These are phyloP conservation scores for Vanessa atalanta DNA, from an alignment of 1,140 invertebrate species.

Conservation along the genomic window DNA sequence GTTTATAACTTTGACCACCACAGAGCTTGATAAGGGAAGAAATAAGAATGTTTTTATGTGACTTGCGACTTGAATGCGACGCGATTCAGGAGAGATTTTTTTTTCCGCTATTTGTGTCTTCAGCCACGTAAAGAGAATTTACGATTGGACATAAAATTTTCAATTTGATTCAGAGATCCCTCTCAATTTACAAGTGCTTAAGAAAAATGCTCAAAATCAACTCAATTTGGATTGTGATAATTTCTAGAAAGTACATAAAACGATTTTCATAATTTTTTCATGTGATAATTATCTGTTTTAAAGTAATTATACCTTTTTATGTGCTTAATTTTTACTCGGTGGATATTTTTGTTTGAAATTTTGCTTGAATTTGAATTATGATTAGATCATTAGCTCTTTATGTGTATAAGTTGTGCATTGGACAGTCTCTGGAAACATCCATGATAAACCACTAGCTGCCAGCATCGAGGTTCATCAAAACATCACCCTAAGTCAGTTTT, in stretches of 20 bases:
- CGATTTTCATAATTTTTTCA: no score
- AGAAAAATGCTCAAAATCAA: not conserved
- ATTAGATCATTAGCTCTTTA: no score
- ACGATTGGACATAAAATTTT: slow-evolving; percentile 26
- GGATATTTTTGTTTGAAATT: no score
- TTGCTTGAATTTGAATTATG: no score
- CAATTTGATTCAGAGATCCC: slow-evolving; percentile 20
- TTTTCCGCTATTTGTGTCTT: slow-evolving; percentile 35
- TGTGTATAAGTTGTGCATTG: no score
- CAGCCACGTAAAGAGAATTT: slow-evolving; percentile 31
- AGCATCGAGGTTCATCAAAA: no score
- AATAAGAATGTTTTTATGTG: slow-evolving; percentile 53
- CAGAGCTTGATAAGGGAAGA: slow-evolving; percentile 41
- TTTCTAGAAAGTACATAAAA: not conserved
- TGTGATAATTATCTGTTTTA: no score
- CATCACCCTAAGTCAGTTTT: no score
- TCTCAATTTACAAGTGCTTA: slow-evolving; percentile 11
- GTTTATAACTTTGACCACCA: slow-evolving; percentile 32
- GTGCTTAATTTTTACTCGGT: no score
- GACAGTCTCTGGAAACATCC: no score
- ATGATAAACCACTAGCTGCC: no score
- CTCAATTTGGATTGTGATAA: not conserved
- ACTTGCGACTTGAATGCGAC: slow-evolving; percentile 48
- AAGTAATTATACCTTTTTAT: no score
- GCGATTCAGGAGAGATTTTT: slow-evolving; percentile 37